These are phyloP conservation scores for Halcyon chelicuti DNA, from an alignment of 2,797 vertebrate genomes.

Conservation along the genomic window DNA sequence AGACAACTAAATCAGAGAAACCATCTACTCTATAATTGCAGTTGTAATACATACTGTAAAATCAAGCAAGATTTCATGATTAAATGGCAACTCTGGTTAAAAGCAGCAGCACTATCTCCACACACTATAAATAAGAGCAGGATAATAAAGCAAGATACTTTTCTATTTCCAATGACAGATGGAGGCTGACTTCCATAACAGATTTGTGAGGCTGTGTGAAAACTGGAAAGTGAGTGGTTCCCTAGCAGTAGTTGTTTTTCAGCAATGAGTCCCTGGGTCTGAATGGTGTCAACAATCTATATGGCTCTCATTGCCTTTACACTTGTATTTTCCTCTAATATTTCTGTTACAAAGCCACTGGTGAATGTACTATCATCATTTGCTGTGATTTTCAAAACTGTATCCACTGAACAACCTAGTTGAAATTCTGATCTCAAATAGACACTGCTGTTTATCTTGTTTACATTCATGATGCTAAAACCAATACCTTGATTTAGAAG, in stretches of 20 bases:
- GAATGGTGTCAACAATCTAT: not conserved
- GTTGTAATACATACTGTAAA: not conserved
- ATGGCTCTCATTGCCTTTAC: not conserved
- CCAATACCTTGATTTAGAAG: not conserved
- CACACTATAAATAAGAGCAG: constrained; percentile 2
- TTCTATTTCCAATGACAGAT: not conserved
- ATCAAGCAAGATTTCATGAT: not conserved
- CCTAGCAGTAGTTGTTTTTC: not conserved
- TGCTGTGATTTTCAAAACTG: not conserved
- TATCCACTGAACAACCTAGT: not conserved
- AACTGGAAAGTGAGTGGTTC: not conserved
- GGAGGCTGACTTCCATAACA: not conserved
- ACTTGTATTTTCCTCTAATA: not conserved
- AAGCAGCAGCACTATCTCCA: not conserved
- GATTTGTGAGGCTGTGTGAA: not conserved
- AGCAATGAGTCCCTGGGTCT: not conserved
- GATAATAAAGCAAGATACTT: not conserved
- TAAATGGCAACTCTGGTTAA: not conserved
- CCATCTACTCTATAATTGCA: not conserved
- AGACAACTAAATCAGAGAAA: not conserved
- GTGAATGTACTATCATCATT: not conserved
- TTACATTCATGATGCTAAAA: not conserved
- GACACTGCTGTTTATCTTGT: not conserved
- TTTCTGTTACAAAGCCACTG: not conserved
- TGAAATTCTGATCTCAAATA: not conserved